Conservation (phyloP, 2,797 vertebrate species). For the Alectoris magna region DNA sequence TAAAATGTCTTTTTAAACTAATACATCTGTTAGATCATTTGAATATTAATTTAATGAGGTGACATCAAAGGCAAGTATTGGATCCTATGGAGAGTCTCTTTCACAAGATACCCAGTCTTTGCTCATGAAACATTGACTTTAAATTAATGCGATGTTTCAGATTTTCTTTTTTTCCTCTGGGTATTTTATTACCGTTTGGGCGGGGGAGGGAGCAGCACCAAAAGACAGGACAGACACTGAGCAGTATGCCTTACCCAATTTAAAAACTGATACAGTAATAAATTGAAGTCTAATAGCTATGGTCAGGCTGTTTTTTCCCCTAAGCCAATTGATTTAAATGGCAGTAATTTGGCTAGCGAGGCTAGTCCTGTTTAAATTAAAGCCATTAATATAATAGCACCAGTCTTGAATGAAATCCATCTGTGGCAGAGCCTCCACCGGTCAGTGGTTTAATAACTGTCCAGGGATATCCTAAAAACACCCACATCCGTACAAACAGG, state of each 20-base stretch:
- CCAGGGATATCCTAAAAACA: conserved; percentile 73
- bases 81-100: conserved; percentile 71
- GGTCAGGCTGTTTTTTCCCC: conserved; percentile 81
- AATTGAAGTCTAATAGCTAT: conserved; percentile 84
- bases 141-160: conserved; percentile 78
- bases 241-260: conserved; percentile 77
- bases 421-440: conserved; percentile 74
- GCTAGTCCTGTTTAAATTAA: conserved; percentile 85
- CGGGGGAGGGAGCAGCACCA: conserved; percentile 42
- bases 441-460: conserved; percentile 82
- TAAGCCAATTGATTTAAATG: conserved; percentile 88
- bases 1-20: conserved; percentile 83
- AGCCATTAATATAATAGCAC: conserved; percentile 86
- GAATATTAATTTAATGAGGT: conserved; percentile 85
- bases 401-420: conserved; percentile 80
- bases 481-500: conserved; percentile 67
- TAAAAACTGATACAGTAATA: conserved; percentile 83
- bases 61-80: conserved; percentile 79
- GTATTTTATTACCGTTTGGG: conserved; percentile 72
- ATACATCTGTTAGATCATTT: conserved; percentile 86
- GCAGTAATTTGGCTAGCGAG: conserved; percentile 85
- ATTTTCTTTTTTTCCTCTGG: conserved; percentile 31
- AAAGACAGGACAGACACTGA: conserved; percentile 76
- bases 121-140: conserved; percentile 77
- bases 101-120: conserved; percentile 75